Percentiles rank a stretch among this genome's conserved stretches.
Conservation (phyloP, 2,797 vertebrate genomes). For the Balearica regulorum region DNA sequence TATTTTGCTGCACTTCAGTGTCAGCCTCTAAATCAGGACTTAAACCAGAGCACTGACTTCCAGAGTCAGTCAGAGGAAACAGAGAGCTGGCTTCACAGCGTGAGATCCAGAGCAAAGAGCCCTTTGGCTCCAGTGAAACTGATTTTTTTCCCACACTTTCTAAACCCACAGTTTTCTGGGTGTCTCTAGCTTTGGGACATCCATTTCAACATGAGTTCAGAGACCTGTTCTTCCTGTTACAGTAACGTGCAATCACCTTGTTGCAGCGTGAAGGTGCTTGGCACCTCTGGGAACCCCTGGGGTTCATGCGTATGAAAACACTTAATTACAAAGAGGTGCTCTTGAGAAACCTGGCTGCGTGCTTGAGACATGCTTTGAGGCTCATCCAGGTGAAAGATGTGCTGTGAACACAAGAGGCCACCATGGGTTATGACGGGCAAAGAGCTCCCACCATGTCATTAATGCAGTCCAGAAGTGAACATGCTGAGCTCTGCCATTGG, state of each 20-base stretch:
- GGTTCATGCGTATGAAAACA: neutral
- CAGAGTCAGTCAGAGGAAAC: neutral
- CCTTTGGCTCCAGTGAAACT: neutral
- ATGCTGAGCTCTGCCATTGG: neutral
- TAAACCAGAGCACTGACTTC: neutral
- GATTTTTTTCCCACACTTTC: neutral
- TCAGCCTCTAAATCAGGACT: neutral
- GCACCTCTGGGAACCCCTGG: neutral
- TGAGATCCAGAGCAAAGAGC: neutral
- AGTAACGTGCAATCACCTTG: neutral
- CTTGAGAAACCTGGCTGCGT: constrained; percentile 1
- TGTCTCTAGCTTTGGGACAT: neutral
- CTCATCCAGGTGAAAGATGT: neutral
- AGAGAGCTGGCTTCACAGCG: neutral
- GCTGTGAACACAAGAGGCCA: neutral
- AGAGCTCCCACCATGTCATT: neutral
- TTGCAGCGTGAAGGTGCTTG: neutral
- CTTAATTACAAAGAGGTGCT: neutral
- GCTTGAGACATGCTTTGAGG: neutral
- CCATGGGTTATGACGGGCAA: rapidly evolving
- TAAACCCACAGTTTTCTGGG: neutral
- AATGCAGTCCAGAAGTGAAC: neutral
- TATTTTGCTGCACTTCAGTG: neutral
- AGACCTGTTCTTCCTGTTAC: neutral
- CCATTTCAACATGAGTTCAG: neutral